Evolutionary conservation across 2,113 vertebrate species (phyloP), one percentile per base, ranked within the genome.

Genomic region (Lamprologus sp.): DNA sequence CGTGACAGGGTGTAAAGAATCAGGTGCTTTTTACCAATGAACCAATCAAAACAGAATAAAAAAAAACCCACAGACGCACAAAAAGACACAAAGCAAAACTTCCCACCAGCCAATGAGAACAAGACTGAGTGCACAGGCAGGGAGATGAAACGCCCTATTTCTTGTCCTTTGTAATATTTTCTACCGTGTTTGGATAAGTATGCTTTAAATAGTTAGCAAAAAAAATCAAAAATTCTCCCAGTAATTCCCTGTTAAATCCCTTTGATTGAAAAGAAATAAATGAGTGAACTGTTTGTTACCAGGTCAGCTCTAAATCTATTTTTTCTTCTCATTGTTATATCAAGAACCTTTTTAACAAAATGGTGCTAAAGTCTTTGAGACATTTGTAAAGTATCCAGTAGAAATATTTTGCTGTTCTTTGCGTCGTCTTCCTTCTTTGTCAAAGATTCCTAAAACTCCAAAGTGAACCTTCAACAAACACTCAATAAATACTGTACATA

Each of bases 331-430:
- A 51, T 85, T 91, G 55, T 79, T 35, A 15, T 7, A 26, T 82
- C 21, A 84, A 28, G n/a, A 88, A 81, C n/a, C 82, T 87, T 87
- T 75, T 86, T 54, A 81, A 84, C 73, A 81, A 90, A 87, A 93
- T 92, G 95, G 95, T 95, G 95, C 93, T 95, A 88, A 88, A 79
- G 63, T 89, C 81, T 88, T 87, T 14, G 60, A 87, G 19, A 90
- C 37, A 47, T 13, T 82, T 88, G 70, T 21, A 35, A 65, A 47
- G 5, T 75, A 49, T 75, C 47, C 28, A 60, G 49, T 42, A 81
- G 45, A 89, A 12, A 37, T 47, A 4, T 88, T 83, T 87, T 65
- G 82, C 83, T 87, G 63, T 92, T 90, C 60, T 85, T 70, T 77
- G 81, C 89, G 15, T 58, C 9, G 23, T 45, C 17, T 81, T 65